Conservation (phyloP, 2,888 invertebrate species). For the Hemithea aestivaria region DNA sequence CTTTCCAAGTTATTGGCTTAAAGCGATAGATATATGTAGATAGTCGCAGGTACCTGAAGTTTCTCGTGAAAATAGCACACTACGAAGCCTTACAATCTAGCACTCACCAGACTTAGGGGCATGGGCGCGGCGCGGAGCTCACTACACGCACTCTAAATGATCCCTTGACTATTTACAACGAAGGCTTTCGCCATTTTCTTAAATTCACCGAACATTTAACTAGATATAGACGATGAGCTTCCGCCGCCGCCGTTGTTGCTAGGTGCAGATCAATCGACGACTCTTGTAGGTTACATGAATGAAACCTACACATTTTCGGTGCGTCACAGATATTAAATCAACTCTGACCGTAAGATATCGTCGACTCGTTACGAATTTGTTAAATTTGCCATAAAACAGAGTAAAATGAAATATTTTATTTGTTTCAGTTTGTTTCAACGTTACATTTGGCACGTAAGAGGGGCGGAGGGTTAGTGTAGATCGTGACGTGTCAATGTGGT, state of each 20-base stretch:
- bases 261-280: conserved; percentile 63
- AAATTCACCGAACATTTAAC: conserved; percentile 57
- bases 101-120: conserved; percentile 73
- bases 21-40: conserved; percentile 38
- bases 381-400: conserved; percentile 8
- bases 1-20: conserved; percentile 43
- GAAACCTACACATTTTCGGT: conserved; percentile 63
- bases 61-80: conserved; percentile 62
- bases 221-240: conserved; percentile 47
- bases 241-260: conserved; percentile 63
- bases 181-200: conserved; percentile 55
- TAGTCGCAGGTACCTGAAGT: conserved; percentile 41
- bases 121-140: conserved; percentile 75
- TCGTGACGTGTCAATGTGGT: conserved; percentile 63
- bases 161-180: conserved; percentile 63
- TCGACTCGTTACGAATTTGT: conserved; percentile 15
- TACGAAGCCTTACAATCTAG: conserved; percentile 73
- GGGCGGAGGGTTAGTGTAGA: conserved; percentile 59
- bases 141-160: conserved; percentile 64
- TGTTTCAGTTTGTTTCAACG: conserved; percentile 41
- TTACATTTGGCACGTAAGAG: conserved; percentile 60
- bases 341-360: conserved; percentile 27
- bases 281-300: conserved; percentile 68
- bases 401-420: conserved; percentile 3
- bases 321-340: conserved; percentile 47